Conservation (phyloP, 2,888 invertebrate genomes). For the Cylindroiulus punctatus region DNA sequence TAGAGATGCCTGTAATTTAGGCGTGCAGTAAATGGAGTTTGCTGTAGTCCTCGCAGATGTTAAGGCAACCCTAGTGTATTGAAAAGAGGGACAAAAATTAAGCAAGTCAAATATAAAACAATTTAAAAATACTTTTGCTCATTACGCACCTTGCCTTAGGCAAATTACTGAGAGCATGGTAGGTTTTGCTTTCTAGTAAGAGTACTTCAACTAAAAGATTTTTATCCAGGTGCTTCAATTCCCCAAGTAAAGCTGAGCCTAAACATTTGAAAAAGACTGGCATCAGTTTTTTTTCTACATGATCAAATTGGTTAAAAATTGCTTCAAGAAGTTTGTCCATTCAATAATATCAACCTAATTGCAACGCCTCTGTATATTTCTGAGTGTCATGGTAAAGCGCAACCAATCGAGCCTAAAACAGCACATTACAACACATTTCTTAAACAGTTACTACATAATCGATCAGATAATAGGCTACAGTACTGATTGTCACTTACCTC, state of each 20-base stretch:
- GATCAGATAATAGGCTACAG: neutral
- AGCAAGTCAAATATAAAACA: neutral
- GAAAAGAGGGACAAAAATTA: neutral
- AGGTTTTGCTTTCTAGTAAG: constrained; percentile 97
- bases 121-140: neutral
- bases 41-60: constrained; percentile 99
- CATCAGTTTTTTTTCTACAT: neutral
- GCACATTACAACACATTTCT: neutral
- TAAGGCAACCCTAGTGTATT: constrained; percentile 79
- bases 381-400: constrained; percentile 93
- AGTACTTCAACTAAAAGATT: constrained; percentile 98
- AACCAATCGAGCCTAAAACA: constrained; percentile 81
- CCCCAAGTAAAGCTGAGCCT: constrained; percentile 83
- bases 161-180: constrained; percentile 95
- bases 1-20: constrained; percentile 96
- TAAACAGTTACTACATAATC: neutral
- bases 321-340: neutral
- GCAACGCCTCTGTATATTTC: constrained; percentile 86
- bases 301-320: neutral
- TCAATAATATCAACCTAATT: constrained; percentile 71
- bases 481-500: no score
- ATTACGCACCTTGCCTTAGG: constrained; percentile 77
- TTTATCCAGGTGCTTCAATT: constrained; percentile 98
- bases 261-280: constrained; percentile 55
- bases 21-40: constrained; percentile 99